Evolutionary conservation across 2,113 vertebrate genomes (phyloP), one percentile per base, ranked within the genome.

Genomic region (Salminus brasiliensis): DNA sequence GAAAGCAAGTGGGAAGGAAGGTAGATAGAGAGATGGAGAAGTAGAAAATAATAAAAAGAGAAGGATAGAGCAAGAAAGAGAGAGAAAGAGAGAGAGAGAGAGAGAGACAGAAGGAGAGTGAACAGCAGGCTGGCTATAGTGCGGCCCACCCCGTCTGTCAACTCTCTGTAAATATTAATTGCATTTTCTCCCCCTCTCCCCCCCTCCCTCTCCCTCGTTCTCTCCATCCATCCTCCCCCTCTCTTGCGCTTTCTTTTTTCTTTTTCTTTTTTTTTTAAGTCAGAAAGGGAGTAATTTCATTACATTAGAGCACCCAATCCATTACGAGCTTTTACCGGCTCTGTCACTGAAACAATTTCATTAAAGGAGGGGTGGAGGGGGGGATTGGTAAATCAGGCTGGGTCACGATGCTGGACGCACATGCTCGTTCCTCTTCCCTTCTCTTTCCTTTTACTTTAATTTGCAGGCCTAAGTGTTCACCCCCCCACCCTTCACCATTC

Each of bases 301-400:
- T 99, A 98, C 96, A 98, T 97, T 97, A 98, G 96, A 95, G 95
- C 95, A 95, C 94, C 96, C 96, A 98, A 98, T 99, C 97, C 96
- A 99, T 99, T 99, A 98, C 94, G 94, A 95, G 95, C 96, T 97
- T 97, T 98, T 98, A 98, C 97, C 94, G 93, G 92, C 95, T 95
- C 97, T 98, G 96, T 96, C 97, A 97, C 93, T 95, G 96, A 96
- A 98, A 98, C 97, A 97, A 98, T 99, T 98, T 99, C 96, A 98
- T 98, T 98, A 98, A 97, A 96, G 95, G 84, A 55, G n/a, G 23
- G 49, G 49, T 18, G 45, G 94, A 94, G n/a, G 23, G 49, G 49
- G 49, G 45, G 94, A 94, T 95, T 94, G 94, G 95, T 98, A 98
- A 98, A 98, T 98, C 97, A 98, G 91, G 93, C 88, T 92, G 94